Evolutionary conservation across 2,888 invertebrate species (phyloP).

Genomic region (Agrotis ipsilon): DNA sequence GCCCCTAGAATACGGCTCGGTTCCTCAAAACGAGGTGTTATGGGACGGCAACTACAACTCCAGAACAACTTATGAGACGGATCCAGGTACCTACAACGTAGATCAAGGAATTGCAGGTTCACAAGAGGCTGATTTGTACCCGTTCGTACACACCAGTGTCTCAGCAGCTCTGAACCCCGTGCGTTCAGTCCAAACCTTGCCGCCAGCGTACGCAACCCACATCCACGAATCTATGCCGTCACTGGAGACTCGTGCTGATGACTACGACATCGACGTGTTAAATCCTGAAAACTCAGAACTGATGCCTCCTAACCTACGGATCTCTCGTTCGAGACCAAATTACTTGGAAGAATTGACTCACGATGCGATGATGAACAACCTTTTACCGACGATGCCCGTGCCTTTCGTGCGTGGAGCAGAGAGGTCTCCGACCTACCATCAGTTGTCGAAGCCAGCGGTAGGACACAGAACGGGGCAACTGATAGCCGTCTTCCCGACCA

Average conservation of each 20-base stretch:
- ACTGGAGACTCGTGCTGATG: slow-evolving; percentile 27
- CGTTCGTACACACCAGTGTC: slow-evolving; percentile 55
- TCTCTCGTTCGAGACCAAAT: slow-evolving; percentile 71
- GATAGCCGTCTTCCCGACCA: slow-evolving; percentile 65
- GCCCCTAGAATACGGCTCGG: slow-evolving; percentile 37
- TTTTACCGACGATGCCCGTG: slow-evolving; percentile 83
- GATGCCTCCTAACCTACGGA: slow-evolving; percentile 60
- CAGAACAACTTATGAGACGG: slow-evolving; percentile 31
- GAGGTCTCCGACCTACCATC: slow-evolving; percentile 43
- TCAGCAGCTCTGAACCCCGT: slow-evolving; percentile 56
- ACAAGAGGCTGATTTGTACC: slow-evolving; percentile 53
- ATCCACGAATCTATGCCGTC: slow-evolving; percentile 66
- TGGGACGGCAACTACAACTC: slow-evolving; percentile 40
- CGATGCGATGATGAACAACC: slow-evolving; percentile 81
- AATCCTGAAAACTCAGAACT: slow-evolving; percentile 54
- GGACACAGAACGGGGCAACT: slow-evolving; percentile 22
- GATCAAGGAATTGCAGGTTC: slow-evolving; percentile 33
- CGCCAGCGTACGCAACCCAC: slow-evolving; percentile 67
- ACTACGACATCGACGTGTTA: slow-evolving; percentile 51
- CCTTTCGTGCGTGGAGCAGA: slow-evolving; percentile 71
- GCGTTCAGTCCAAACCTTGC: slow-evolving; percentile 63
- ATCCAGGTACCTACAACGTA: slow-evolving; percentile 29
- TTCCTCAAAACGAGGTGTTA: slow-evolving; percentile 20
- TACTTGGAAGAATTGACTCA: slow-evolving; percentile 76
- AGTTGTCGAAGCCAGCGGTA: slow-evolving; percentile 14